A percentile compares a stretch with the other conserved stretches of the same genome.
These are phyloP conservation scores for Octodon degus DNA, from an alignment of 2,113 vertebrate genomes.

Conservation along the genomic window DNA sequence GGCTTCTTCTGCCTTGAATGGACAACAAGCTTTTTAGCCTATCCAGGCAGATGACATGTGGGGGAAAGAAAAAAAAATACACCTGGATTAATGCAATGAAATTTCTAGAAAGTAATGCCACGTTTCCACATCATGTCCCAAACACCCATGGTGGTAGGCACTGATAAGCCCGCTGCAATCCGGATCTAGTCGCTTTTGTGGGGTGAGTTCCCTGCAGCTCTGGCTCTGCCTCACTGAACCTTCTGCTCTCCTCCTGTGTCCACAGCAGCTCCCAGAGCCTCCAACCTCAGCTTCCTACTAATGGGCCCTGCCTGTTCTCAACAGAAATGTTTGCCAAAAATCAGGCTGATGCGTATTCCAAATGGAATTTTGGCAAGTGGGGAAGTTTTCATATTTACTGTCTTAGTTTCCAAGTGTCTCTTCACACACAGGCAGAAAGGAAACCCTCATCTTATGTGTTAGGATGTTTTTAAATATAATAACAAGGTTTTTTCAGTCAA, in stretches of 20 bases:
- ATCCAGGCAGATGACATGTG: neutral
- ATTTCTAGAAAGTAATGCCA: neutral
- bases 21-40: neutral
- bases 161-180: neutral
- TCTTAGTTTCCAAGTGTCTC: conserved; percentile 26
- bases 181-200: neutral
- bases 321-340: neutral
- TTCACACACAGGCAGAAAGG: neutral
- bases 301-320: neutral
- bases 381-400: neutral
- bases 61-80: neutral
- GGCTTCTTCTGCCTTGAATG: neutral
- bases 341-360: neutral
- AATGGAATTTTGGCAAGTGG: conserved; percentile 32
- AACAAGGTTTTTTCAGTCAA: conserved; percentile 45
- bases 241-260: neutral
- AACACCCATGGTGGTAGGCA: neutral
- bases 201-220: neutral
- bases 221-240: neutral
- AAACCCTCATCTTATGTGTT: neutral
- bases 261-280: neutral
- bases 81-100: neutral
- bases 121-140: neutral
- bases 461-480: neutral
- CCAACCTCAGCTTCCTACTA: neutral